Conservation (phyloP, 2,113 vertebrate genomes). For the Malurus melanocephalus region DNA sequence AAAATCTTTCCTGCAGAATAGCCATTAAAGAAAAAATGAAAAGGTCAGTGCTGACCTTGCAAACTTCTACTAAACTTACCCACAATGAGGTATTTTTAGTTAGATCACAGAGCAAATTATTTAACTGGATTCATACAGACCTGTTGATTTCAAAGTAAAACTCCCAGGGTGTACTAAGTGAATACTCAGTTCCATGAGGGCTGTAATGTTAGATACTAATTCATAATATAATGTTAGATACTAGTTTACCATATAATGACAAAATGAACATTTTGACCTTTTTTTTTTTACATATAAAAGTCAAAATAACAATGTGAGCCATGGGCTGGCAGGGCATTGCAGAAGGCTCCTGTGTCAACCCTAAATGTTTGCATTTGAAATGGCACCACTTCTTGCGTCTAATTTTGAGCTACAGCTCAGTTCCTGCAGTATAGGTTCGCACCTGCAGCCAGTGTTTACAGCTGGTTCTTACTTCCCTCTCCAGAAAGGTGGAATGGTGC, state of each 20-base stretch:
- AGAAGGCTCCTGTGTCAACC: too few species aligned
- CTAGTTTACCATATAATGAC: neutral
- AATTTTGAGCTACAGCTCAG: too few species aligned
- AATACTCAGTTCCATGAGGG: neutral
- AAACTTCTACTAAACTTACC: neutral
- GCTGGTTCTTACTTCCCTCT: neutral
- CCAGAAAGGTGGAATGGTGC: neutral
- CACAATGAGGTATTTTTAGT: neutral
- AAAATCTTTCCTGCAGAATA: neutral
- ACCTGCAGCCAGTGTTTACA: neutral
- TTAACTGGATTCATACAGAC: neutral
- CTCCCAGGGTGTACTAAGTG: neutral
- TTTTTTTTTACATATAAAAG: neutral
- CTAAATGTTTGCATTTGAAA: too few species aligned
- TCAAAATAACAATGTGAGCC: neutral
- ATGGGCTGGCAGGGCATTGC: too few species aligned
- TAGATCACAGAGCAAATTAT: neutral
- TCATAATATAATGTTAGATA: too few species aligned
- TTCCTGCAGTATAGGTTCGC: too few species aligned
- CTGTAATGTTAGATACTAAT: neutral
- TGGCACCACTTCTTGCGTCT: too few species aligned
- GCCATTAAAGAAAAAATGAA: neutral
- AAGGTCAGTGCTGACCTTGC: neutral
- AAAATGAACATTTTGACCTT: neutral
- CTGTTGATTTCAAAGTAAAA: neutral